These are phyloP conservation scores for Armadillidium nasatum DNA, from an alignment of 1,140 invertebrate species.

Conservation along the genomic window DNA sequence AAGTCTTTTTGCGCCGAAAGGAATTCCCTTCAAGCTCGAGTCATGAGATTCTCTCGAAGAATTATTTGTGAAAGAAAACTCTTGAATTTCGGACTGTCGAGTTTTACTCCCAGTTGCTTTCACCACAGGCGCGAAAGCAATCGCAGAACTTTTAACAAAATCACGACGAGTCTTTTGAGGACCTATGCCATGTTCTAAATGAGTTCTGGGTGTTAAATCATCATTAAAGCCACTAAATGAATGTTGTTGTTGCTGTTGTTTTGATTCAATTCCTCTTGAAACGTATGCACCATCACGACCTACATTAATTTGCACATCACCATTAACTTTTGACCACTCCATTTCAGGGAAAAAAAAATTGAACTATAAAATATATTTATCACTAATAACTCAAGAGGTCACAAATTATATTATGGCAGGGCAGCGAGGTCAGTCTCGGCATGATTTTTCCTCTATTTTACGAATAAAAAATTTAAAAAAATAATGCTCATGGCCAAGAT, in stretches of 20 bases:
- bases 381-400: too few relatives aligned
- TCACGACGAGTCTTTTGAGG: background rate
- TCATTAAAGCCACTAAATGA: slow-evolving; percentile 1
- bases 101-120: background rate
- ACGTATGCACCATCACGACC: background rate
- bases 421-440: slow-evolving; percentile 4
- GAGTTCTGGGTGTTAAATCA: background rate
- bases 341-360: background rate
- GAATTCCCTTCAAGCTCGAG: background rate
- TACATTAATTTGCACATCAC: background rate
- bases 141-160: background rate
- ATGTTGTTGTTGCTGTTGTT: background rate
- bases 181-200: background rate
- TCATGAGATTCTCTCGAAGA: background rate
- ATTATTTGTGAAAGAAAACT: background rate
- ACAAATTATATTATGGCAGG: background rate
- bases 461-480: background rate
- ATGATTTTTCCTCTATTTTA: background rate
- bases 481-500: background rate
- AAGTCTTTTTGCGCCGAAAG: background rate
- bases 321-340: slow-evolving; percentile 4
- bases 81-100: background rate
- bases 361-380: too few relatives aligned
- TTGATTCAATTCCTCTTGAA: background rate
- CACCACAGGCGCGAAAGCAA: background rate